Percentiles rank a stretch among this genome's conserved stretches.
phyloP scores from a whole-genome alignment of 2,888 invertebrate genomes.

The Loripinus fragilis region DNA sequence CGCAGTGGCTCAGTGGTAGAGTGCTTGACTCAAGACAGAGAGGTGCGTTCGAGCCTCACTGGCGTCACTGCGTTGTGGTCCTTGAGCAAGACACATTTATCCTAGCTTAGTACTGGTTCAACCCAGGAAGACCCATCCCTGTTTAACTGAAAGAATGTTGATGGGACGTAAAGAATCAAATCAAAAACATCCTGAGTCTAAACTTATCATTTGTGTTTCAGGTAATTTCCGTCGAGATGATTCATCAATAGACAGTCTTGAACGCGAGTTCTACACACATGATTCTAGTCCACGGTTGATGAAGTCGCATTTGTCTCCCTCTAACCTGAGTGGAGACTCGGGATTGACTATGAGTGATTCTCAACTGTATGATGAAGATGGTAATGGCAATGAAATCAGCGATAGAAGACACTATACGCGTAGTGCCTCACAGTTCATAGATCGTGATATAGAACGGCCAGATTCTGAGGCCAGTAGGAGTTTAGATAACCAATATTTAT shows the following conservation, averaged over 20 bases:
- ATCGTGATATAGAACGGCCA: conserved; percentile 43
- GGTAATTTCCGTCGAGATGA: conserved; percentile 81
- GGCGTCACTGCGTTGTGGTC: no score
- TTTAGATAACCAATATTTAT: conserved; percentile 56
- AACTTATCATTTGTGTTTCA: conserved; percentile 57
- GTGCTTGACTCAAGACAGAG: no score
- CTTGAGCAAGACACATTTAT: no score
- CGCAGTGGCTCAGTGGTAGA: no score
- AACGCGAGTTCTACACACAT: conserved; percentile 83
- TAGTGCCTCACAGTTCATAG: conserved; percentile 58
- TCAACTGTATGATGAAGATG: conserved; percentile 88
- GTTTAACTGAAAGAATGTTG: no score
- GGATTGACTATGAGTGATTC: conserved; percentile 93
- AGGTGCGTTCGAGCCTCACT: no score
- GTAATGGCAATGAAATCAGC: conserved; percentile 56
- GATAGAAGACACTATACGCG: conserved; percentile 52
- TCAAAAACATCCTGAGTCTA: neutral
- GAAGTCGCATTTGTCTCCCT: conserved; percentile 90
- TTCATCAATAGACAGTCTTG: conserved; percentile 89
- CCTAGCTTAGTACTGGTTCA: no score
- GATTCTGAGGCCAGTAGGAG: conserved; percentile 57
- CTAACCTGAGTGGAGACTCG: conserved; percentile 91
- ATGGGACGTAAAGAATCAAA: neutral
- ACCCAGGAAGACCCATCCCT: no score
- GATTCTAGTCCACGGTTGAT: conserved; percentile 83